Evolutionary conservation across 2,113 vertebrate genomes (phyloP), one percentile per base, ranked within the genome.

Genomic region (Sylvilagus bachmani): DNA sequence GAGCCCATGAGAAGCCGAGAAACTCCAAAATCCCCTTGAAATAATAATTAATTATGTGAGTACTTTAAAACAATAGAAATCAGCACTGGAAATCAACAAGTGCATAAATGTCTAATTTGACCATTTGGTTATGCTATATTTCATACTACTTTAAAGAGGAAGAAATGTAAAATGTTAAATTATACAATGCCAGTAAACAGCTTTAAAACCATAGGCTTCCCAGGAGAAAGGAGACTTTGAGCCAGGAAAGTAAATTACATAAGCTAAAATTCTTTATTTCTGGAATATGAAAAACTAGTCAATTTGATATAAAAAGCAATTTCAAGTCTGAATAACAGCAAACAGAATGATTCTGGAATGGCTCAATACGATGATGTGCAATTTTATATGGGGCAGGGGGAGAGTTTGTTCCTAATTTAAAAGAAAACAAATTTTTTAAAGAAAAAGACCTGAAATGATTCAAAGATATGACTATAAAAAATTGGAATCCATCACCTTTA

Each of bases 1-100:
- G 99, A 99, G 79, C 99, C 99, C 98, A 99, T 98, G 86, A 99
- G 97, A 87, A 99, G 98, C 53, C 99, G 93, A 95, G 99, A 99
- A 95, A 99, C 99, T 73, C 99, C 99, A 77, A 99, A 99, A 96
- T 99, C 99, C 89, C 99, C 99, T 99, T 96, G 94, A 98, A 96
- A 93, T 88, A 96, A 90, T 36, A 93, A 96, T 93, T 70, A 55
- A 94, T 22, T 51, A 55, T 81, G n/a, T 95, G 53, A 96, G 81
- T 77, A 91, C 16, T 93, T 96, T 70, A 29, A 81, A 85, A 80
- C 19, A 78, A 73, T 16, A 51, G 89, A 89, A 85, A 33, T 10
- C 44, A 96, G 5, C 38, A 17, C 27, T 90, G 38, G 69, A 91
- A 87, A 90, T 78, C 73, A 94, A 94, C 49, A 81, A 64, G 6